Conservation (phyloP, 1,140 invertebrate genomes). For the Trialeurodes vaporariorum region DNA sequence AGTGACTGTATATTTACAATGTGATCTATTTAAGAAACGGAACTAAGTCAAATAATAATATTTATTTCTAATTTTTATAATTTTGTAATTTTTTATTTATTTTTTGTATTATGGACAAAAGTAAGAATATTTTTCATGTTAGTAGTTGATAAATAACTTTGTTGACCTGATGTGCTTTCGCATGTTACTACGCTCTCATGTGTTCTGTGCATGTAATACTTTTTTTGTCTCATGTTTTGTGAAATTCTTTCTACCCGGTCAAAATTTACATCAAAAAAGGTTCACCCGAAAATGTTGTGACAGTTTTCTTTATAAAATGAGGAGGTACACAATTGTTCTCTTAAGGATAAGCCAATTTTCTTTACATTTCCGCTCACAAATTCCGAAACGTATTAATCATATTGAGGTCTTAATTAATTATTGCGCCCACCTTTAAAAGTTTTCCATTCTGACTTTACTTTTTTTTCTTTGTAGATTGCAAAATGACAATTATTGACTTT, state of each 20-base stretch:
- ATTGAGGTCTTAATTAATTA: too few species aligned
- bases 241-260: too few species aligned
- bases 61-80: background rate
- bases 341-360: too few species aligned
- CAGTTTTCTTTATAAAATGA: too few species aligned
- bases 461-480: background rate
- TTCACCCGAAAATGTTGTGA: too few species aligned
- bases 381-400: too few species aligned
- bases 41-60: background rate
- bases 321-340: too few species aligned
- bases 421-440: too few species aligned
- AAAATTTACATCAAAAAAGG: too few species aligned
- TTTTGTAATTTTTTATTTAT: conserved; percentile 1
- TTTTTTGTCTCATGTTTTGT: too few species aligned
- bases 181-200: background rate
- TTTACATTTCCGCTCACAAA: too few species aligned
- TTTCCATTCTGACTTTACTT: too few species aligned
- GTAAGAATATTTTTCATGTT: background rate
- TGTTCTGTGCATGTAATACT: background rate
- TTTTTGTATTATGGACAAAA: background rate
- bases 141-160: background rate
- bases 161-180: background rate
- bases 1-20: background rate
- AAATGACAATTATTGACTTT: background rate
- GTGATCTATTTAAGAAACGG: background rate